These are phyloP conservation scores for Congeria kusceri DNA, from an alignment of 2,888 invertebrate genomes.

Conservation along the genomic window DNA sequence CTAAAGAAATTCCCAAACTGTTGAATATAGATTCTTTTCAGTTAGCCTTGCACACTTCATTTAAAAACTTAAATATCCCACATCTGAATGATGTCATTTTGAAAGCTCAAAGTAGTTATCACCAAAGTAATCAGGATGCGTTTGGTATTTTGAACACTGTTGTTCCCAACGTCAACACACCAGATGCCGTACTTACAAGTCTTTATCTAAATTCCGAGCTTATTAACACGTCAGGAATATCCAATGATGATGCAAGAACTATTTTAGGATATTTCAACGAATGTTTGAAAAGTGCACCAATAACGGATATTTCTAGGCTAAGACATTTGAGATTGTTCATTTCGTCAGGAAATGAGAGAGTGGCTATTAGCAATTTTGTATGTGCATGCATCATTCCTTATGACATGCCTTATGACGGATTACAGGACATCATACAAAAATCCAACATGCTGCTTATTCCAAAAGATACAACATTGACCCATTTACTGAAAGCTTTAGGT, in stretches of 20 bases:
- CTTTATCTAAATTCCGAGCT: neutral
- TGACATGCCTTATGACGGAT: neutral
- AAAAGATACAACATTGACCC: neutral
- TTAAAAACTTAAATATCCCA: no score
- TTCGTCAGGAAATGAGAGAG: no score
- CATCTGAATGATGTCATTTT: no score
- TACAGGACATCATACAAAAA: neutral
- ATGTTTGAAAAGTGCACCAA: no score
- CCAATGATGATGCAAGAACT: neutral
- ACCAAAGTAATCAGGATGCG: neutral
- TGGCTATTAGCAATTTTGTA: neutral
- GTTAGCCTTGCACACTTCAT: no score
- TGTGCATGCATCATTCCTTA: neutral
- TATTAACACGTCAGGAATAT: neutral
- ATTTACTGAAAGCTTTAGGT: neutral
- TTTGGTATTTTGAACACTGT: neutral
- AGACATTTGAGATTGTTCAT: no score
- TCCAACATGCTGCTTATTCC: neutral
- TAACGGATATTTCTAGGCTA: no score
- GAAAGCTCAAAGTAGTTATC: neutral
- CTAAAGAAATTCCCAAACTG: no score
- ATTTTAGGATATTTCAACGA: neutral
- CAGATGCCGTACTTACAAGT: neutral
- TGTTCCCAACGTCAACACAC: constrained; percentile 5
- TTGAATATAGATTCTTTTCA: no score